These are phyloP conservation scores for Scotopteryx bipunctaria DNA, from an alignment of 2,888 invertebrate species.

Conservation along the genomic window DNA sequence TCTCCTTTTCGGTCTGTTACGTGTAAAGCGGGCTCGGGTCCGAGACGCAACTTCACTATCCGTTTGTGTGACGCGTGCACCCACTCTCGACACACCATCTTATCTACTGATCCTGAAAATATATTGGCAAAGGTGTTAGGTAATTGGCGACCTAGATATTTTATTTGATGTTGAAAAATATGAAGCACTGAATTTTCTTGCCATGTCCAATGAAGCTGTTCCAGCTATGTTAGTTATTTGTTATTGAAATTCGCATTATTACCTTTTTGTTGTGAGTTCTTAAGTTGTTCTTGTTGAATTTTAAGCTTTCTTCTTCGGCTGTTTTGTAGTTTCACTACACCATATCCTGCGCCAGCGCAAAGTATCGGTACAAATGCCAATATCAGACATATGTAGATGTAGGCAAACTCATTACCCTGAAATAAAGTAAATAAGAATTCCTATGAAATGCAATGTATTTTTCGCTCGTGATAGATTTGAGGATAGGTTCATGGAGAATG, in stretches of 20 bases:
- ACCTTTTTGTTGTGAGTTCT: constrained; percentile 80
- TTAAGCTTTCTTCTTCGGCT: constrained; percentile 90
- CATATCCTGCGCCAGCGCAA: constrained; percentile 95
- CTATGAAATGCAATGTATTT: no score
- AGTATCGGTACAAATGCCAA: constrained; percentile 96
- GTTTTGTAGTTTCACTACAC: constrained; percentile 95
- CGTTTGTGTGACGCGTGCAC: constrained; percentile 95
- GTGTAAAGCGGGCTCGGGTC: constrained; percentile 93
- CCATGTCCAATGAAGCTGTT: no score
- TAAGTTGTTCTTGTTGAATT: constrained; percentile 90
- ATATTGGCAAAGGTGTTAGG: no score
- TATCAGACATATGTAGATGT: constrained; percentile 96
- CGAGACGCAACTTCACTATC: constrained; percentile 94
- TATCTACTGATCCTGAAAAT: constrained; percentile 89
- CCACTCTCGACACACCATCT: constrained; percentile 97
- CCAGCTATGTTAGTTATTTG: no score
- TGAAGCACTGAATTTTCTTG: no score
- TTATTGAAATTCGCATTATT: no score
- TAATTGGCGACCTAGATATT: no score
- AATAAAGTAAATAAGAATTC: no score
- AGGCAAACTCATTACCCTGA: constrained; percentile 97
- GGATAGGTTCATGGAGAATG: no score
- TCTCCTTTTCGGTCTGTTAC: constrained; percentile 96
- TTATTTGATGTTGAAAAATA: no score
- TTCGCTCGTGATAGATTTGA: no score